Evolutionary conservation across 2,888 invertebrate genomes (phyloP).

Genomic region (Pimpla rufipes): DNA sequence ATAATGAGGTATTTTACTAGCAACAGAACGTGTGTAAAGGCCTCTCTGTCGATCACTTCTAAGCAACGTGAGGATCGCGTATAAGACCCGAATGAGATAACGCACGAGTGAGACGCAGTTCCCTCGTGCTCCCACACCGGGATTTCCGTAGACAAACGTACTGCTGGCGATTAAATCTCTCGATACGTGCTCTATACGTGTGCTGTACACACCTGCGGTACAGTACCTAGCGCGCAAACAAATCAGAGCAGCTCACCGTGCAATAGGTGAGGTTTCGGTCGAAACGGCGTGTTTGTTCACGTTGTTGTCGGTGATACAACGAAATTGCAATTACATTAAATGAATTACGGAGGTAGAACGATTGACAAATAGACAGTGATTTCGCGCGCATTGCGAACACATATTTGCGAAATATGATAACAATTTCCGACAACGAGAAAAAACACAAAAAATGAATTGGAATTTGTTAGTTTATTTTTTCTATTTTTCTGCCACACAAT

Average conservation of each 20-base stretch:
- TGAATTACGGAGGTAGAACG: slow-evolving; percentile 26
- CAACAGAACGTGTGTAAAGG: background rate
- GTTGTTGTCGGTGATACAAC: slow-evolving; percentile 28
- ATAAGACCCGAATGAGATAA: slow-evolving; percentile 3
- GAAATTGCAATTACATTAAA: slow-evolving; percentile 56
- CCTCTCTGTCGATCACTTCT: slow-evolving; percentile 7
- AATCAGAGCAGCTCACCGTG: slow-evolving; percentile 26
- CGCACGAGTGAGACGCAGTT: slow-evolving; percentile 1
- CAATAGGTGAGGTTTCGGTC: slow-evolving; percentile 20
- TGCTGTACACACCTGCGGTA: slow-evolving; percentile 24
- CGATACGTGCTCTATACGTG: slow-evolving; percentile 5
- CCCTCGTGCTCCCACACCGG: slow-evolving; percentile 7
- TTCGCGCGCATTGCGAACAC: background rate
- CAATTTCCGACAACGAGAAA: background rate
- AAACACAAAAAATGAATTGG: background rate
- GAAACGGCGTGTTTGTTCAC: slow-evolving; percentile 14
- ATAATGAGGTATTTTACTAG: background rate
- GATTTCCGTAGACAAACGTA: slow-evolving; percentile 27
- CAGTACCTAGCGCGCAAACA: slow-evolving; percentile 39
- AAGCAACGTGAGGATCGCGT: background rate
- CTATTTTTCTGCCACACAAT: background rate
- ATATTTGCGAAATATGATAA: background rate
- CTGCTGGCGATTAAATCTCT: slow-evolving; percentile 42
- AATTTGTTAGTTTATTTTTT: background rate
- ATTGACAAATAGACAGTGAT: slow-evolving; percentile 13